phyloP scores from a whole-genome alignment of 2,797 vertebrate genomes.

The Neoniphon sammara region DNA sequence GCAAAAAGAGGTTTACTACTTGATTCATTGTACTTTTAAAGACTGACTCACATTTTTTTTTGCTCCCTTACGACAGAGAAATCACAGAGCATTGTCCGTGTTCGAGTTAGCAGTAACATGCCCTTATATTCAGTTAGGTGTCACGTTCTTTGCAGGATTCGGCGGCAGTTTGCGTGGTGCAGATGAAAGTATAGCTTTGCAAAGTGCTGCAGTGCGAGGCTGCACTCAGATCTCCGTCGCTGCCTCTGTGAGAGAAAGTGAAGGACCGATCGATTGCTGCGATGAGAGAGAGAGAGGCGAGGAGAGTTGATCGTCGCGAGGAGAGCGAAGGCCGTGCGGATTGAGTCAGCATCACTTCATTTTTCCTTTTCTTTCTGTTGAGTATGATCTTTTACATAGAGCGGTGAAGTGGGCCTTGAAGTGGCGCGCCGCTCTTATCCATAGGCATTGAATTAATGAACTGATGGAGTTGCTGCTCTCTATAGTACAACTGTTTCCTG shows the following conservation, averaged over 20 bases:
- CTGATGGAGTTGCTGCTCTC: not conserved
- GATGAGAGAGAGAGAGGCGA: not conserved
- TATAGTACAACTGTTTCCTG: not conserved
- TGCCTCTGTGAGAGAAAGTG: slow-evolving; percentile 2
- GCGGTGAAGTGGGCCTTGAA: slow-evolving; percentile 1
- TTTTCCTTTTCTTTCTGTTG: not conserved
- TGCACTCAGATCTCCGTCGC: slow-evolving; percentile 5
- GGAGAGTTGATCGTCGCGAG: slow-evolving; percentile 18
- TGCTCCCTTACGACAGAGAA: not conserved
- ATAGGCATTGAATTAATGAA: slow-evolving; percentile 21
- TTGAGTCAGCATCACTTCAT: slow-evolving; percentile 1
- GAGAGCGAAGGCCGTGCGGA: not conserved
- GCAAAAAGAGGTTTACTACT: slow-evolving; percentile 36
- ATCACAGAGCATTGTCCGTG: not conserved
- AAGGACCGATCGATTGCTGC: slow-evolving; percentile 40
- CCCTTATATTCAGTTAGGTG: not conserved
- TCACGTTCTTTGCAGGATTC: not conserved
- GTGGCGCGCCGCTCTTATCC: slow-evolving; percentile 1
- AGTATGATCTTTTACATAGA: slow-evolving; percentile 1
- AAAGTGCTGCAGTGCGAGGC: slow-evolving; percentile 18
- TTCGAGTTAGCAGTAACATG: slow-evolving; percentile 16
- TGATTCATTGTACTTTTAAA: slow-evolving; percentile 39
- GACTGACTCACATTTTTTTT: slow-evolving; percentile 19
- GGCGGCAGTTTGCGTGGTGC: not conserved
- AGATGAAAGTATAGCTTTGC: not conserved